Percentiles rank a stretch among this genome's conserved stretches.
phyloP scores from a whole-genome alignment of 2,888 invertebrate species.

The Argyresthia goedartella region DNA sequence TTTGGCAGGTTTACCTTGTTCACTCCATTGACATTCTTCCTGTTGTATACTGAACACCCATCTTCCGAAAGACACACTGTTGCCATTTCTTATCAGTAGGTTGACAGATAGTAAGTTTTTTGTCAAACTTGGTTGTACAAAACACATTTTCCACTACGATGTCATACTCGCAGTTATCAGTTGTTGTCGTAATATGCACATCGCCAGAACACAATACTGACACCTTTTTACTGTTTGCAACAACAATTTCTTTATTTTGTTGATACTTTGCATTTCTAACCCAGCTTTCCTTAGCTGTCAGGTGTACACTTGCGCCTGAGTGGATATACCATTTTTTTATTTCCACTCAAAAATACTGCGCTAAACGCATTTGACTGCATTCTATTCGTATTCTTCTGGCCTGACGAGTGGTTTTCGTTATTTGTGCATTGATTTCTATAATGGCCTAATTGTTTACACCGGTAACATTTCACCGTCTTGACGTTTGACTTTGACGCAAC shows the following conservation, averaged over 20 bases:
- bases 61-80: background rate
- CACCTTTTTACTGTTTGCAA: constrained; percentile 7
- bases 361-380: constrained; percentile 11
- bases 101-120: constrained; percentile 5
- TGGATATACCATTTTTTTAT: constrained; percentile 12
- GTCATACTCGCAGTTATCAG: constrained; percentile 5
- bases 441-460: constrained; percentile 12
- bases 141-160: constrained; percentile 1
- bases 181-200: constrained; percentile 6
- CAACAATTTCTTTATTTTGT: constrained; percentile 7
- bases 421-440: constrained; percentile 5
- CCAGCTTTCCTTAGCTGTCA: constrained; percentile 10
- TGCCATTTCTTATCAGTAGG: constrained; percentile 1
- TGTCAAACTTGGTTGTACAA: constrained; percentile 1
- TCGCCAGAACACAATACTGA: constrained; percentile 10
- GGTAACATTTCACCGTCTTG: constrained; percentile 10
- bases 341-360: constrained; percentile 12
- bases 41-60: background rate
- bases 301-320: constrained; percentile 12
- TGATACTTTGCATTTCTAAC: constrained; percentile 3
- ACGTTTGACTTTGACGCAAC: background rate
- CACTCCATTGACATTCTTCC: background rate
- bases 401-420: constrained; percentile 1
- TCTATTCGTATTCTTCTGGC: background rate
- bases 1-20: background rate